A percentile compares a stretch with the other conserved stretches of the same genome.
phyloP scores from a whole-genome alignment of 2,888 invertebrate species.

The Nephrotoma appendiculata region DNA sequence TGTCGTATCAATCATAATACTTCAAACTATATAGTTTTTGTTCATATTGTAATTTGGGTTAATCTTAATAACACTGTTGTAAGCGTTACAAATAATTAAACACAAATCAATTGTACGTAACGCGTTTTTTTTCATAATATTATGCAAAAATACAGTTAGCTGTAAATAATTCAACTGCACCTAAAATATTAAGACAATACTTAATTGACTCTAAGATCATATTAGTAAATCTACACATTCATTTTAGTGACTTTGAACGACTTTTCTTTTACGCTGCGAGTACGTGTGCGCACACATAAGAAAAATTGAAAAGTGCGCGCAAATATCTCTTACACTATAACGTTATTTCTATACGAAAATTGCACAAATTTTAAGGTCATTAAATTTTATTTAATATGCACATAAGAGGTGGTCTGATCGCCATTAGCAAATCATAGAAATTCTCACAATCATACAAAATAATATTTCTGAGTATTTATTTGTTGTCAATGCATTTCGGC shows the following conservation, averaged over 20 bases:
- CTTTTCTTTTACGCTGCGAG: not conserved
- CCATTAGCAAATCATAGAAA: not conserved
- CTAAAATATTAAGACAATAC: not conserved
- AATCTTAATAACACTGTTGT: not conserved
- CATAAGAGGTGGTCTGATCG: not conserved
- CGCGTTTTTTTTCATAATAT: not conserved
- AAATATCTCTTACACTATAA: not conserved
- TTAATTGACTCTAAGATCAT: not conserved
- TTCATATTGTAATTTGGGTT: not conserved
- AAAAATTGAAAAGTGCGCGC: not conserved
- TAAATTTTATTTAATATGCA: not conserved
- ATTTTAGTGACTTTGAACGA: not conserved
- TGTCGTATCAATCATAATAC: not conserved
- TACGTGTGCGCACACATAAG: not conserved
- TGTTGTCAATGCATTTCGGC: not conserved
- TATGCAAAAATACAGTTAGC: not conserved
- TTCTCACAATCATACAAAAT: not conserved
- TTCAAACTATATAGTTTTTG: not conserved
- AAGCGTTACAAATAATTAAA: not conserved
- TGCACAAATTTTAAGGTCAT: not conserved
- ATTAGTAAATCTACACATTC: not conserved
- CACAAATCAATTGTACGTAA: not conserved
- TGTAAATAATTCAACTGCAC: not conserved
- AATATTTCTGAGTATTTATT: not conserved
- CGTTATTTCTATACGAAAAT: not conserved